Base-by-base conservation (phyloP, 2,113 vertebrate genomes). In the Pygathrix nemaeus region DNA sequence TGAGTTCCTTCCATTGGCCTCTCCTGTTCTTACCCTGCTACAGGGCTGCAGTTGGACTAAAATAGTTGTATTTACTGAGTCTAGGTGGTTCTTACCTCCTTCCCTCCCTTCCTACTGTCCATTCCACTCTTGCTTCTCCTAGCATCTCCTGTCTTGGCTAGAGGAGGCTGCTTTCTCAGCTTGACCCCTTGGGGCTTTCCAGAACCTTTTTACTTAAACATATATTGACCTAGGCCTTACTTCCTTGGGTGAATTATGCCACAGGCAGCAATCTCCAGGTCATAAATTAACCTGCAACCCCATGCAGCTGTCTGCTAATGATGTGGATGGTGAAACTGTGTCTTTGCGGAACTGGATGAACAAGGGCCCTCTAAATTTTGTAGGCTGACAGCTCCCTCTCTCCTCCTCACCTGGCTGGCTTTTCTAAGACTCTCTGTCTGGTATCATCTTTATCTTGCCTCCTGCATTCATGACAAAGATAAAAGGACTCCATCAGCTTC, bases 171-270 rank as follows among this genome's bases (percentile, higher is more conserved):
- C 93, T 98, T 98, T 97, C 98, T 96, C 98, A 95, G 96, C 98
- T 96, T 98, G 98, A 98, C 97, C 98, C 98, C 96, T 32, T 61
- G 97, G 97, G 98, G 97, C 96, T 96, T 98, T 88, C 1, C 97
- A 97, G 98, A 98, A 97, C 98, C 98, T 98, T 98, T 99, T 98
- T 98, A 98, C 98, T 99, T 99, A 99, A 99, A 98, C 98, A 81
- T 98, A 40, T 98, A 99, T 99, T 99, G 99, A 99, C 98, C 97
- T 95, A 92, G 64, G 96, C 89, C 97, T 98, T 97, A 93, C 98
- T 98, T 98, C 96, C 95, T 79, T 7, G 96, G 55, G 94, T 99
- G 98, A 99, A 96, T 98, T 98, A 98, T 98, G 96, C 98, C 97
- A 75, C 97, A 90, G 92, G 96, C 98, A 97, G 97, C 98, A 98